Base-by-base conservation (phyloP, 2,888 invertebrate species). In the Spatulosminthurus flaviceps region DNA sequence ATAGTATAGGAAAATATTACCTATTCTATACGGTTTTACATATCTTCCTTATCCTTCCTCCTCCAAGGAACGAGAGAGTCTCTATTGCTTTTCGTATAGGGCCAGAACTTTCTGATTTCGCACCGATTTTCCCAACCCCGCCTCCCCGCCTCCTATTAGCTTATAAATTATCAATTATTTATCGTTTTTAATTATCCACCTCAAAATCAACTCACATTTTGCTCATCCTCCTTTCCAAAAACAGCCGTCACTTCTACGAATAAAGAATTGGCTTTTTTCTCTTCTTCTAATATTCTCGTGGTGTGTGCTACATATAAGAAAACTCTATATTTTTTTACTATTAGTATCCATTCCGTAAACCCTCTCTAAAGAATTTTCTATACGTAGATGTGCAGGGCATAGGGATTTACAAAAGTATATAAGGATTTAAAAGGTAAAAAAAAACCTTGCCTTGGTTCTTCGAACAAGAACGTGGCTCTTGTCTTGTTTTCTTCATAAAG, bases 121-220 rank as follows among this genome's bases (percentile, higher is more conserved):
- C 64, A 78, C 70, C 78, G 84, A 84, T 83, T 81, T 77, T 51
- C 72, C 79, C 80, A 72, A 72, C 78, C 83, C 83, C 82, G 79
- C 82, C 82, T 80, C 81, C 79, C 74, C 78, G 76, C 78, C 81
- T 80, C 81, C 83, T 81, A 83, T 83, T 83, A 83, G 79, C 82
- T 81, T 82, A 83, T 84, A 84, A 84, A 84, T 84, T 84, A 84
- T 84, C 84, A 84, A 84, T 83, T 84, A 84, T 84, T 84, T 84
- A 84, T 84, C 81, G 84, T 82, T 84, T 84, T 84, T 83, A 84
- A 83, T 84, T 84, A 84, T 84, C 84, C 78, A 82, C 73, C 76
- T 77, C 67, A 66, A 76, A 66, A 76, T 76, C 76, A 67, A 41
- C 76, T 76, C 76, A 43, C 42, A 67, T 76, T 76, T 61, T 61